Conservation (phyloP, 2,888 invertebrate species). For the Lasius platythorax region DNA sequence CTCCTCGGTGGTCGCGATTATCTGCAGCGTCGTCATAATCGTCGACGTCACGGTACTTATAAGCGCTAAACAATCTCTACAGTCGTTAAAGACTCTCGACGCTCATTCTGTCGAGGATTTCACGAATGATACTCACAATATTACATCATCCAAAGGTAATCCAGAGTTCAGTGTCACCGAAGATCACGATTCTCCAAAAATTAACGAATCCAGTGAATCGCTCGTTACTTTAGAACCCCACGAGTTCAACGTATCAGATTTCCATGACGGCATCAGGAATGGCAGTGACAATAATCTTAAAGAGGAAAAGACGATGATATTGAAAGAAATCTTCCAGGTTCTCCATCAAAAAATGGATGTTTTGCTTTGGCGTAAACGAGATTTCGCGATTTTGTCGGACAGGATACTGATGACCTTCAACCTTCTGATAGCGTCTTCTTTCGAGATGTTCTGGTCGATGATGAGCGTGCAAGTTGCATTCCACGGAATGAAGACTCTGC, state of each 20-base stretch:
- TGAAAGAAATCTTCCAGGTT: not conserved
- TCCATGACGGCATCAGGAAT: not conserved
- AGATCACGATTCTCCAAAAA: not conserved
- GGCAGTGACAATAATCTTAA: not conserved
- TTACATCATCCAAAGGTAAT: not conserved
- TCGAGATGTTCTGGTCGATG: conserved; percentile 89
- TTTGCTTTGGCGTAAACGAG: conserved; percentile 39
- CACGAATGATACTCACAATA: conserved; percentile 25
- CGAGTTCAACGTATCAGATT: not conserved
- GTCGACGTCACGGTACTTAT: conserved; percentile 85
- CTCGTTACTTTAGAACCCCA: conserved; percentile 62
- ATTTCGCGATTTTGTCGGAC: conserved; percentile 55
- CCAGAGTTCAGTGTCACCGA: conserved; percentile 11
- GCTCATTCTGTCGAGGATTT: not conserved
- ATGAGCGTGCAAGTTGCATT: conserved; percentile 88
- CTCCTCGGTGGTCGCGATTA: conserved; percentile 87
- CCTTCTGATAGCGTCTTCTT: conserved; percentile 88
- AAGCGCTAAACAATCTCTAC: conserved; percentile 45
- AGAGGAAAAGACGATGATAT: conserved; percentile 30
- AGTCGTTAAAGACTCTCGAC: conserved; percentile 66
- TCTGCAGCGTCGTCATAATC: conserved; percentile 86
- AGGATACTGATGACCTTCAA: conserved; percentile 87
- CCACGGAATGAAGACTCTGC: conserved; percentile 88
- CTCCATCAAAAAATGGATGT: conserved; percentile 38
- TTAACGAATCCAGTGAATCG: conserved; percentile 45